Conservation (phyloP, 2,797 vertebrate species). For the Micrastur ruficollis region DNA sequence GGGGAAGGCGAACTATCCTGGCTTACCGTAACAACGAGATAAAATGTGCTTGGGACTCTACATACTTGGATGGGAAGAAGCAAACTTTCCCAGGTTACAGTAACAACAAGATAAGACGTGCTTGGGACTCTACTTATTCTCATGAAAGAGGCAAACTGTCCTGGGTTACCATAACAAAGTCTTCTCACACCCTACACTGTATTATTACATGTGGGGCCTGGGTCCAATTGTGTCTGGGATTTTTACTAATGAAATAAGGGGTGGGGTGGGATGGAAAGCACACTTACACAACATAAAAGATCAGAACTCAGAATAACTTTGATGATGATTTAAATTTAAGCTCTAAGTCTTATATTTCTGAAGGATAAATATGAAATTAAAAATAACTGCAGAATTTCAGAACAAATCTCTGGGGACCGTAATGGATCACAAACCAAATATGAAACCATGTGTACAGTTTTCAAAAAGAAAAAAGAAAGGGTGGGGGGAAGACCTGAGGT, state of each 20-base stretch:
- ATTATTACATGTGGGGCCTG: background rate
- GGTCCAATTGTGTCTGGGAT: background rate
- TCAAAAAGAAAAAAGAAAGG: background rate
- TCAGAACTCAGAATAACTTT: background rate
- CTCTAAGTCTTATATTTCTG: background rate
- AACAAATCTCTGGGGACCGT: background rate
- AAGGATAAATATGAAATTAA: background rate
- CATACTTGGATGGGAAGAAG: background rate
- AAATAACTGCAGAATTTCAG: background rate
- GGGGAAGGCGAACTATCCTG: background rate
- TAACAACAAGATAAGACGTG: background rate
- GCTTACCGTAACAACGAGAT: background rate
- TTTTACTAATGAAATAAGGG: background rate
- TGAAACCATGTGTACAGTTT: background rate
- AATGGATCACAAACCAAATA: background rate
- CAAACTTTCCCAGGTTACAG: background rate
- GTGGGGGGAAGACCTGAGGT: background rate
- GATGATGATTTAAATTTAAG: background rate
- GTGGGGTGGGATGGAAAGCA: background rate
- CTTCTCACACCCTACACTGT: rapidly evolving
- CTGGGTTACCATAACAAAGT: background rate
- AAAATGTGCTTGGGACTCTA: background rate
- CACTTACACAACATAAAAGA: background rate
- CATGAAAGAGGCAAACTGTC: rapidly evolving
- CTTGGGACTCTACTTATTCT: background rate